phyloP scores from a whole-genome alignment of 92 coral and sea anemone genomes.

The Actinernus sp. region DNA sequence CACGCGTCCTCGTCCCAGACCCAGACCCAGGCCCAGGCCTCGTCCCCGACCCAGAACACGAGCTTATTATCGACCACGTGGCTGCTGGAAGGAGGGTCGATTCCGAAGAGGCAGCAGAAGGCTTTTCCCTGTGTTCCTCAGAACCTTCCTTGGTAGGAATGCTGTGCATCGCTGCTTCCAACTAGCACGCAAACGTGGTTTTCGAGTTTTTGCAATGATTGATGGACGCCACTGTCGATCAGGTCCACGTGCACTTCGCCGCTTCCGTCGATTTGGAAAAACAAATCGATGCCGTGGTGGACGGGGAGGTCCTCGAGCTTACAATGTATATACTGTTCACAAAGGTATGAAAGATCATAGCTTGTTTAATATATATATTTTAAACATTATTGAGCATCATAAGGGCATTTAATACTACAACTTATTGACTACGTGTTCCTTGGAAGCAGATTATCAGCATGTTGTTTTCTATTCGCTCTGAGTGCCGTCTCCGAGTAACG shows the following conservation, averaged over 20 bases:
- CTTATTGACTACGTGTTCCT: too few species aligned
- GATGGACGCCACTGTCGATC: conserved; percentile 14
- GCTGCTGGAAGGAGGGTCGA: conserved; percentile 14
- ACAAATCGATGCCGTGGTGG: conserved; percentile 14
- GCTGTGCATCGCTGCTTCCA: conserved; percentile 26
- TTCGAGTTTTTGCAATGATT: conserved; percentile 43
- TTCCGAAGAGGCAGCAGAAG: not conserved
- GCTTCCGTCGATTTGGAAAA: conserved; percentile 4
- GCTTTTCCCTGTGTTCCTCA: conserved; percentile 8
- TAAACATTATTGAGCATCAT: too few species aligned
- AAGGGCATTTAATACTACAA: too few species aligned
- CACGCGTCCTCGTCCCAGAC: conserved; percentile 16
- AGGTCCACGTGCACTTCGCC: not conserved
- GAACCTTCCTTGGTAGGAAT: conserved; percentile 2
- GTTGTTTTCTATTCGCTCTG: too few species aligned
- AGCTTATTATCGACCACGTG: not conserved
- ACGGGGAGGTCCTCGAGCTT: conserved; percentile 44
- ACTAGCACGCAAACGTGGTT: conserved; percentile 24
- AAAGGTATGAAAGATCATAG: too few species aligned
- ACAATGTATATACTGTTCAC: conserved; percentile 42
- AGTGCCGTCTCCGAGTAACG: too few species aligned
- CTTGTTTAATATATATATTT: too few species aligned
- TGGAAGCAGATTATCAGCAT: too few species aligned
- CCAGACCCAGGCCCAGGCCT: conserved; percentile 32
- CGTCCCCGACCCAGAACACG: conserved; percentile 22